Evolutionary conservation across 2,113 vertebrate species (phyloP), one percentile per base, ranked within the genome.

Genomic region (Spea multiplicata): DNA sequence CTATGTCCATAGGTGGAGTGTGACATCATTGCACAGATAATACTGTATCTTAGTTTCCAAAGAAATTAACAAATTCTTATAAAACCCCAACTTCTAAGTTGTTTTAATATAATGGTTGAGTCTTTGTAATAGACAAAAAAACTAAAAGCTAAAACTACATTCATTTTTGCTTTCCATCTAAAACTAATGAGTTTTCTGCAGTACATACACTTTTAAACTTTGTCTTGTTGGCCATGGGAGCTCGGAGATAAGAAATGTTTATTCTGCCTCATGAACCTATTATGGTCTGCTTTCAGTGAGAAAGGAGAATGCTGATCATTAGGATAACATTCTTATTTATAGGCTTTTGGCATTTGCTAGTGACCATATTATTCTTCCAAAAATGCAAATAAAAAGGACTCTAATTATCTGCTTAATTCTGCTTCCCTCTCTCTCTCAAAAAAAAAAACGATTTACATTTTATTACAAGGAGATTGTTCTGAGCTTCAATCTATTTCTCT

Each of bases 131-230:
- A 4, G 12, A 59, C 10, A 12, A 9, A 59, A 57, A 59, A 59
- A 9, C 6, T 12, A 5, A 12, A 9, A 59, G 55, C 55, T 9
- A 59, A 59, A 59, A 59, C 12, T 13, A 59, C 55, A 59, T 59
- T 59, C 14, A 59, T 4, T 71, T 71, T 71, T 52, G 47, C 69
- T 71, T 53, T 30, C 50, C n/a, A 16, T 52, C 17, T 49, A 53
- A 71, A 44, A 71, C 69, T 71, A 49, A 71, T 71, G 69, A 71
- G 47, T n/a, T 55, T 53, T 48, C 69, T 49, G 47, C 16, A 71
- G 69, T 71, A 53, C 52, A 53, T 50, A 71, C 47, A 55, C 69
- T 71, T 71, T 53, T 71, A 50, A 44, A 71, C 69, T 16, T 53
- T 6, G n/a, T 53, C 16, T 53, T 53, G 69, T 8, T 53, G 17